Base-by-base conservation (phyloP, 2,888 invertebrate species). In the Fragum sueziense region DNA sequence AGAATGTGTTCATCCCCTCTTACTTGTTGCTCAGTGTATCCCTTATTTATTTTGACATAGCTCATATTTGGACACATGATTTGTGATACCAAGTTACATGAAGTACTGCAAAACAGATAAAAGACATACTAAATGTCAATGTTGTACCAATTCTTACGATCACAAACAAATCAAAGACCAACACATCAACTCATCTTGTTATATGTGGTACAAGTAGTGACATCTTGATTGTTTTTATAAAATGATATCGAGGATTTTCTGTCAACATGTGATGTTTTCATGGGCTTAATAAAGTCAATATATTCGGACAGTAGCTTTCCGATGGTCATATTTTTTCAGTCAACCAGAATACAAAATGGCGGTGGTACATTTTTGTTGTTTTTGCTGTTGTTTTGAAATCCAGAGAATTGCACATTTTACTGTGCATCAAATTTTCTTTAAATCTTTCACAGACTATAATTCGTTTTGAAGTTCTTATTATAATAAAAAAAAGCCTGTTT, bases 221-320 rank as follows among this genome's bases (percentile, higher is more conserved):
- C 65, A 41, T 65, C 9, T 65, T 65, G 34, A 65, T 65, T 37
- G 41, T n/a, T 65, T 65, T 65, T 22, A 65, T 65, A 65, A 65
- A 65, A 65, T 65, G 34, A 41, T 65, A 65, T 65, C 27, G 65
- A 41, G 41, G 25, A 17, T 65, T 41, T 65, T 34, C 33, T 34
- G 65, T 65, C 65, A 65, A 41, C 41, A 3, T 25, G 25, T 14
- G 65, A 65, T 34, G 41, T 37, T 22, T 65, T 65, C 65, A 65
- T 65, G 7, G 41, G 17, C 65, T 65, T 65, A 65, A 65, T 65
- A 65, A 65, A 65, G 34, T 37, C 1, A 22, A 65, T 22, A 41
- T 65, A 6, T 65, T 65, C 65, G 65, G 65, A 65, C 25, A 41
- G 65, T 65, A 11, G 41, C 37, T 25, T 41, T 34, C n/a, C n/a